Base-by-base conservation (phyloP, 2,797 vertebrate genomes). In the Halcyon chelicuti region DNA sequence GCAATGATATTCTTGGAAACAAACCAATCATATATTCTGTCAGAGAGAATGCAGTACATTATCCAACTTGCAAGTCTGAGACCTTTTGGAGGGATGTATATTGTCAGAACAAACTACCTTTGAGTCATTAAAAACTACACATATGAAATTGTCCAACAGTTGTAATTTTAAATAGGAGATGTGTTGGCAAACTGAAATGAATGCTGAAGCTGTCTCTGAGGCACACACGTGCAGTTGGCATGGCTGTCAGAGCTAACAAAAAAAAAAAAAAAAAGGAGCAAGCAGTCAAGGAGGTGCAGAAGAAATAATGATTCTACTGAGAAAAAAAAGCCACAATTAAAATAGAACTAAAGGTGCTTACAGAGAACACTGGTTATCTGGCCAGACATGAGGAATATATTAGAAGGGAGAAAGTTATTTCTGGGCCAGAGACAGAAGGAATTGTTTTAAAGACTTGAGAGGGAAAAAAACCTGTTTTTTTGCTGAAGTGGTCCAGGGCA, bases 51-150 rank as follows among this genome's bases (percentile, higher is more conserved):
- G 2, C 25, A 60, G 68, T 66, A 42, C 29, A 14, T 93, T 89
- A 85, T 40, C 61, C 60, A 60, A 0, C 77, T 73, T 73, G 52
- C 58, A 52, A 90, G 67, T 67, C 49, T 33, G 2, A 84, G 77
- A 81, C 77, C 52, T 81, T 96, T 68, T 52, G 60, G 42, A 72
- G 21, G 39, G 17, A 89, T 68, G 31, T 60, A 15, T 57, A 54
- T 79, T 92, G 81, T 94, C 61, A 88, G 86, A 88, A 73, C 49
- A 87, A 93, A 94, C 49, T 74, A 57, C 78, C 55, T 95, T 79
- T 89, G 74, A 88, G 60, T 86, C 68, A 72, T 67, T 91, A 86
- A 76, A 73, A 89, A 73, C 44, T 95, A 82, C 77, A 57, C 78
- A 90, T 44, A 33, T 92, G 83, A 90, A 83, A 84, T 88, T 92